These are phyloP conservation scores for Paratilapia polleni DNA, from an alignment of 2,113 vertebrate genomes.

Conservation along the genomic window DNA sequence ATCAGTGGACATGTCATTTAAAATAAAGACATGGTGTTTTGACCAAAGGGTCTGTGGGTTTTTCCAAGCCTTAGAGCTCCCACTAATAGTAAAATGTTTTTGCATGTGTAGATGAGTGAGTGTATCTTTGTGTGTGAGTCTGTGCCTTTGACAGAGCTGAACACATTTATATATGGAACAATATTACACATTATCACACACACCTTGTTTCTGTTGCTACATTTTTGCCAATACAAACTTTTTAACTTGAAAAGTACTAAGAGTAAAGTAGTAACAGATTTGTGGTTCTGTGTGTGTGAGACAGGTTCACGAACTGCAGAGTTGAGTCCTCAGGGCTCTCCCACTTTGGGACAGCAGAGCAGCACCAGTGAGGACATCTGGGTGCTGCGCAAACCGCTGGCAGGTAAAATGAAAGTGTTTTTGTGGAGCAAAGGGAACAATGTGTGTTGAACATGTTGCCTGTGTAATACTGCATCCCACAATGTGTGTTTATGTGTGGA, in stretches of 20 bases:
- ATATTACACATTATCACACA: background rate
- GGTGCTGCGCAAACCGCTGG: conserved; percentile 94
- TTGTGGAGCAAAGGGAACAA: background rate
- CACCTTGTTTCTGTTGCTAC: background rate
- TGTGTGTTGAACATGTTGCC: background rate
- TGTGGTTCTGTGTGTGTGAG: conserved; percentile 45
- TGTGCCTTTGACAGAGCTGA: background rate
- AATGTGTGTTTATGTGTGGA: conserved; percentile 53
- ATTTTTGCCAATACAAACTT: background rate
- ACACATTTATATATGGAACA: background rate
- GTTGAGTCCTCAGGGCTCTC: conserved; percentile 89
- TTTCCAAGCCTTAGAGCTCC: background rate
- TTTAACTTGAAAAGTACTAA: background rate
- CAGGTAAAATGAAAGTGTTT: conserved; percentile 81
- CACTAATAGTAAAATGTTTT: conserved; percentile 13
- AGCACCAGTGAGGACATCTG: conserved; percentile 90
- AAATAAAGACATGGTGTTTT: background rate
- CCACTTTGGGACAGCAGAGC: conserved; percentile 80
- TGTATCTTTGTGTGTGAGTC: conserved; percentile 36
- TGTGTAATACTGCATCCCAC: background rate
- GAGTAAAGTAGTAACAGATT: background rate
- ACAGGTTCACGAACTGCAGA: conserved; percentile 88
- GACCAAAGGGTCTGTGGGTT: background rate
- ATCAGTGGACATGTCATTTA: background rate
- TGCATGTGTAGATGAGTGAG: conserved; percentile 27